These are phyloP conservation scores for Caenorhabditis sp. DNA, from an alignment of 2,888 invertebrate genomes.

Conservation along the genomic window DNA sequence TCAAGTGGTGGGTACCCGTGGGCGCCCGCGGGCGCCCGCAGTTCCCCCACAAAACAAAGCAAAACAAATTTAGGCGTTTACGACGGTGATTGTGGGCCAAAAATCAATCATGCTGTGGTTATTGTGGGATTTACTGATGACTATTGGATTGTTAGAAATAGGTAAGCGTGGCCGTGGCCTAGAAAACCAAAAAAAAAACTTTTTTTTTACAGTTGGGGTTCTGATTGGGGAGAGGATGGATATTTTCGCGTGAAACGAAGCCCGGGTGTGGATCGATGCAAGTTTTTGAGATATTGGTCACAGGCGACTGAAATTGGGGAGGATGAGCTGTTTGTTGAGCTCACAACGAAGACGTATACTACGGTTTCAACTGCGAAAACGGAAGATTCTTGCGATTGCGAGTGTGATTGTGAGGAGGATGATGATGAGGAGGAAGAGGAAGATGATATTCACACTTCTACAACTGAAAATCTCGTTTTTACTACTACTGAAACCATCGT, in stretches of 20 bases:
- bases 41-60: too few relatives aligned
- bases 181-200: background rate
- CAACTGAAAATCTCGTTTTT: too few relatives aligned
- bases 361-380: background rate
- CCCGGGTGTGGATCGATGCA: constrained; percentile 81
- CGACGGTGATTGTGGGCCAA: constrained; percentile 42
- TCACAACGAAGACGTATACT: background rate
- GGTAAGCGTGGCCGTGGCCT: too few relatives aligned
- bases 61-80: too few relatives aligned
- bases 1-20: constrained; percentile 75
- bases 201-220: constrained; percentile 79
- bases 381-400: background rate
- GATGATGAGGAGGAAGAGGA: constrained; percentile 23
- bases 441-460: background rate
- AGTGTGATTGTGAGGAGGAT: constrained; percentile 31
- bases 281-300: constrained; percentile 39
- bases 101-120: constrained; percentile 53
- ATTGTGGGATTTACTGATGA: constrained; percentile 47
- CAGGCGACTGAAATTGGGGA: constrained; percentile 21
- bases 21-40: too few relatives aligned
- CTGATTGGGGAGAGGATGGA: constrained; percentile 88
- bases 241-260: constrained; percentile 83
- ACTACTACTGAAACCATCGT: too few relatives aligned
- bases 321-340: constrained; percentile 18
- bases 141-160: constrained; percentile 52